These are phyloP conservation scores for Oxyscelio sp. DNA, from an alignment of 2,888 invertebrate species.

Conservation along the genomic window DNA sequence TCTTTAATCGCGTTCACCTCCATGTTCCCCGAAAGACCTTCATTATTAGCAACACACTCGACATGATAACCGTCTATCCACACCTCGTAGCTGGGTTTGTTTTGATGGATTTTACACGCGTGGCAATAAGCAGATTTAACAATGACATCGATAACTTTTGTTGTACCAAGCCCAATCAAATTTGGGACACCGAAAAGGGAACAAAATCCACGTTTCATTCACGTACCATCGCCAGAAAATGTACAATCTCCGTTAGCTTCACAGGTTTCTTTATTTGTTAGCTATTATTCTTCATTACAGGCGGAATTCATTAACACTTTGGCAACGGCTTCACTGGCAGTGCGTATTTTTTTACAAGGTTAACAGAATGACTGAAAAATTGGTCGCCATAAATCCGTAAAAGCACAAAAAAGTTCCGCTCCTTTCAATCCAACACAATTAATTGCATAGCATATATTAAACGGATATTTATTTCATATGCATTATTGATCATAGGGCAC, in stretches of 20 bases:
- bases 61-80: slow-evolving; percentile 41
- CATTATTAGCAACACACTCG: slow-evolving; percentile 51
- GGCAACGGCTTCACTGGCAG: slow-evolving; percentile 36
- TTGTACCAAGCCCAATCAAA: slow-evolving; percentile 29
- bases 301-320: slow-evolving; percentile 45
- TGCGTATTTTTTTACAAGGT: too few species aligned
- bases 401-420: too few species aligned
- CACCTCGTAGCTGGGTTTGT: too few species aligned
- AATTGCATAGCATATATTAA: slow-evolving; percentile 30
- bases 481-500: slow-evolving; percentile 19
- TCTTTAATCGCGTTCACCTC: too few species aligned
- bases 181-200: slow-evolving; percentile 34
- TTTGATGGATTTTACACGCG: too few species aligned
- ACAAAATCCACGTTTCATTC: slow-evolving; percentile 38
- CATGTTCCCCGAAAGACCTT: slow-evolving; percentile 31
- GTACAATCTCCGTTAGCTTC: slow-evolving; percentile 6
- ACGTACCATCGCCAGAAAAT: slow-evolving; percentile 21
- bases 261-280: too few species aligned
- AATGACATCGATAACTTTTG: slow-evolving; percentile 44
- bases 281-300: slow-evolving; percentile 47
- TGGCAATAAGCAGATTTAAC: slow-evolving; percentile 33
- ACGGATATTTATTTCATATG: slow-evolving; percentile 28
- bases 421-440: slow-evolving; percentile 54
- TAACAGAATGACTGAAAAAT: slow-evolving; percentile 73
- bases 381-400: too few species aligned